Percentiles rank a stretch among this genome's conserved stretches.
phyloP scores from a whole-genome alignment of 2,888 invertebrate species.

The Lithosia quadra region DNA sequence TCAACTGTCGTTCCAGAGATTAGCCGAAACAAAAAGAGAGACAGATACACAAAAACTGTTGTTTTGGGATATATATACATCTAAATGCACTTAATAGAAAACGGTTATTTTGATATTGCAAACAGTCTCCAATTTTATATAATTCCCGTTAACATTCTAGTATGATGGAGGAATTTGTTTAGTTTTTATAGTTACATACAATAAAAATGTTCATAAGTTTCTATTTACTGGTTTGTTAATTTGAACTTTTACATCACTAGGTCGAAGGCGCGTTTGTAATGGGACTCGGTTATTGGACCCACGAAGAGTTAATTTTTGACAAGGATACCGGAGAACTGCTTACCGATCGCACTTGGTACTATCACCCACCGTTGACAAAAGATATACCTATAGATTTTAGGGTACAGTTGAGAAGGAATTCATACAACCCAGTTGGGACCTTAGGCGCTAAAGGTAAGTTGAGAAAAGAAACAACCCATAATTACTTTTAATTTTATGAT shows the following conservation, averaged over 20 bases:
- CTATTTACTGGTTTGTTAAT: background rate
- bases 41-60: too few species aligned
- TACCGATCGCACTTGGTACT: constrained; percentile 93
- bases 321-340: constrained; percentile 89
- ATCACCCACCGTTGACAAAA: constrained; percentile 91
- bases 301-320: constrained; percentile 90
- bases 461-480: too few species aligned
- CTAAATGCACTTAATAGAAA: too few species aligned
- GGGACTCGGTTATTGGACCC: constrained; percentile 92
- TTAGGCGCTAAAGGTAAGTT: constrained; percentile 67
- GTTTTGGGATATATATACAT: too few species aligned
- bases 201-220: too few species aligned
- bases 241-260: constrained; percentile 48
- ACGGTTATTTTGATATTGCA: too few species aligned
- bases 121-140: too few species aligned
- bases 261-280: constrained; percentile 92
- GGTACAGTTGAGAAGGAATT: constrained; percentile 88
- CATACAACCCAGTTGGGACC: constrained; percentile 87
- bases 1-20: too few species aligned
- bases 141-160: too few species aligned
- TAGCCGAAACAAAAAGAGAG: too few species aligned
- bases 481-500: too few species aligned
- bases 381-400: constrained; percentile 93
- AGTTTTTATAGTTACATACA: background rate
- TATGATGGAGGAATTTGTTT: background rate